phyloP scores from a whole-genome alignment of 2,113 vertebrate species.

The Lampris megalopsis region DNA sequence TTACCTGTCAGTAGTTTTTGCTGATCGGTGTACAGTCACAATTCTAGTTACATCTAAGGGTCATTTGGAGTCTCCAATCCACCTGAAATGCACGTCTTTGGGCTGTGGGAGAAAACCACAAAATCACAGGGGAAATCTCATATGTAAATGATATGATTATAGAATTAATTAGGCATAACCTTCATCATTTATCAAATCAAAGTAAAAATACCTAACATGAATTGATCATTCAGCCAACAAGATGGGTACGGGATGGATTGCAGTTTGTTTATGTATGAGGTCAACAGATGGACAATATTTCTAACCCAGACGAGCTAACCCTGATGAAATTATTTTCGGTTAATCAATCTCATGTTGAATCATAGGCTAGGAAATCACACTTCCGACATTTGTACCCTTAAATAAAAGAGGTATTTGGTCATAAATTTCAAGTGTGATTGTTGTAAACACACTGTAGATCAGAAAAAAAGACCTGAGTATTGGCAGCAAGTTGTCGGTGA shows the following conservation, averaged over 20 bases:
- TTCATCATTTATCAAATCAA: neutral
- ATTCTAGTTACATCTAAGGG: too few species aligned
- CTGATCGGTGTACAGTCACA: too few species aligned
- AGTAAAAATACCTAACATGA: neutral
- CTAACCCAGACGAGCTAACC: neutral
- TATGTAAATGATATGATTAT: neutral
- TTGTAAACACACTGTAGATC: too few species aligned
- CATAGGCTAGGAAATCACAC: too few species aligned
- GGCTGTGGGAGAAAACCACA: too few species aligned
- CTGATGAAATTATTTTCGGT: neutral
- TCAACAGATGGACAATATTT: constrained; percentile 10
- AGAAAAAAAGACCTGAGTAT: neutral
- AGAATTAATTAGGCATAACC: neutral
- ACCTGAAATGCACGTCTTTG: too few species aligned
- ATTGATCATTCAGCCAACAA: neutral
- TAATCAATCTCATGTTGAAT: neutral
- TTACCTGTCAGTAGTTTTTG: too few species aligned
- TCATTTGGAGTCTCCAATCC: too few species aligned
- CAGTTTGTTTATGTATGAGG: constrained; percentile 6
- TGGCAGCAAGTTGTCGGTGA: constrained; percentile 11
- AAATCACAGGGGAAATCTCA: too few species aligned
- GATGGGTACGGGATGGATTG: neutral
- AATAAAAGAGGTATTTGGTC: too few species aligned
- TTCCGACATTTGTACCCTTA: too few species aligned
- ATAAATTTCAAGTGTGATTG: too few species aligned